Conservation (phyloP, 2,888 invertebrate genomes). For the Xestia ashworthii region DNA sequence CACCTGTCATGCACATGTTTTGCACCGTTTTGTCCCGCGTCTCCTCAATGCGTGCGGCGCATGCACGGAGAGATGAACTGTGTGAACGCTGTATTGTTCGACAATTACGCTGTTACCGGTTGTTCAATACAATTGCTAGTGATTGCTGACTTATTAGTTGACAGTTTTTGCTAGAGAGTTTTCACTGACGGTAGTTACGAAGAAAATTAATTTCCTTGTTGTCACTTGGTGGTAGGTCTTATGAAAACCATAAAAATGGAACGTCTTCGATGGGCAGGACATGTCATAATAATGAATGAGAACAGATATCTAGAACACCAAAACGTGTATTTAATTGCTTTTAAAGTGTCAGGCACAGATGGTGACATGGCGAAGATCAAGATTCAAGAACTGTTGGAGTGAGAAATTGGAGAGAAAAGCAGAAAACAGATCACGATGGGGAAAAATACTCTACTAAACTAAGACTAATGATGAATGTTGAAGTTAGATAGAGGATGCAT, state of each 20-base stretch:
- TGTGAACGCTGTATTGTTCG: conserved; percentile 59
- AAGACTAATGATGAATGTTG: neutral
- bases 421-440: neutral
- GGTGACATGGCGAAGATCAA: neutral
- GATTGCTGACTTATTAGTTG: conserved; percentile 35
- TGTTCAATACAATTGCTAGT: conserved; percentile 55
- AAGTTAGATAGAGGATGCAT: conserved; percentile 2
- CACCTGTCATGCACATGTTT: conserved; percentile 17
- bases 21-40: conserved; percentile 53
- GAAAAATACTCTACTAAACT: neutral
- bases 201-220: conserved; percentile 15
- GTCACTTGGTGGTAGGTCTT: neutral
- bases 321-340: neutral
- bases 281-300: neutral
- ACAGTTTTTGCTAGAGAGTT: conserved; percentile 46
- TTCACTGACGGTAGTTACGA: conserved; percentile 43
- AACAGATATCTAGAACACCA: neutral
- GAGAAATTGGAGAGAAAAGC: neutral
- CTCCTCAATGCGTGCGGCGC: conserved; percentile 20
- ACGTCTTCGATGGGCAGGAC: neutral
- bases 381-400: neutral
- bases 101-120: conserved; percentile 50
- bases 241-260: neutral
- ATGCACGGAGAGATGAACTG: conserved; percentile 40
- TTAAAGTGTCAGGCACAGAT: neutral